Conservation (phyloP, 2,113 vertebrate species). For the Neodon shergylaensis region DNA sequence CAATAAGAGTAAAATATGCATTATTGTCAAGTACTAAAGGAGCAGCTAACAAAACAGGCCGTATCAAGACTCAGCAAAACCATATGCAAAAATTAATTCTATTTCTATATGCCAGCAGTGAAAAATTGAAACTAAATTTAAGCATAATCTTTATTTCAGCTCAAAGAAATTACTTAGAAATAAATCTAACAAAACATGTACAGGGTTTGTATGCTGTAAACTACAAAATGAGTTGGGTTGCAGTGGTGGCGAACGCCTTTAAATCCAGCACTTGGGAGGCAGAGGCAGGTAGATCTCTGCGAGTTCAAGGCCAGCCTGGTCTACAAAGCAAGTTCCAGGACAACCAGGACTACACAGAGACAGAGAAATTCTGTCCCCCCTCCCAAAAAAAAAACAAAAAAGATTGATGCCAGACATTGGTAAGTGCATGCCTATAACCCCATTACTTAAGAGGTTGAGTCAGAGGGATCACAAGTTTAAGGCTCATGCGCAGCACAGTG, state of each 20-base stretch:
- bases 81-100: not conserved
- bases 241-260: not conserved
- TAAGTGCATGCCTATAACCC: not conserved
- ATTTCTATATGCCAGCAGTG: not conserved
- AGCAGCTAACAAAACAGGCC: not conserved
- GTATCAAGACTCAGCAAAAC: not conserved
- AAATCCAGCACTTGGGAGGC: not conserved
- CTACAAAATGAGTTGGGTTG: not conserved
- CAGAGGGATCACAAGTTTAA: not conserved
- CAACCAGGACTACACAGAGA: not conserved
- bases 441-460: not conserved
- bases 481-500: too few species aligned
- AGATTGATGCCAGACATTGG: not conserved
- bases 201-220: not conserved
- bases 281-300: not conserved
- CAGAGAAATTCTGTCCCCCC: not conserved
- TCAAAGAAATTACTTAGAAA: not conserved
- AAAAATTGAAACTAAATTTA: not conserved
- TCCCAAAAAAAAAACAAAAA: not conserved
- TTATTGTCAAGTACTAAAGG: not conserved
- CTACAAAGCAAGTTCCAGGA: not conserved
- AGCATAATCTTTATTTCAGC: not conserved
- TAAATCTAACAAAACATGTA: not conserved
- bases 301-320: not conserved
- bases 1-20: not conserved